phyloP scores from a whole-genome alignment of 2,888 invertebrate genomes.

The Pristionchus exspectatus region DNA sequence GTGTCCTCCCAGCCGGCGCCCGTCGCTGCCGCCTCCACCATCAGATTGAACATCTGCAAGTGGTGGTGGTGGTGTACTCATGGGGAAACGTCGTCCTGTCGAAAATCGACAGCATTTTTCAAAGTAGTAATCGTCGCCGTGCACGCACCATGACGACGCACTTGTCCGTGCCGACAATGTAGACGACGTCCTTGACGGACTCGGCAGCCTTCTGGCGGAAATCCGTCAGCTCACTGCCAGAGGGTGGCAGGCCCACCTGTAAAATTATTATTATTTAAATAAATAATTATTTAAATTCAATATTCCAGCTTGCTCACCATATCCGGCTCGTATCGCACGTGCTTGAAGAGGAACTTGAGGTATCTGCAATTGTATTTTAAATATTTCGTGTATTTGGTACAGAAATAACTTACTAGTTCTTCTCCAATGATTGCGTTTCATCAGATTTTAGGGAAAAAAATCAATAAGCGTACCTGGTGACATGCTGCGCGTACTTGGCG shows the following conservation, averaged over 20 bases:
- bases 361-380: constrained; percentile 61
- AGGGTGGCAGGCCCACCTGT: constrained; percentile 88
- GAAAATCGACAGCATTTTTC: background rate
- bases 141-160: constrained; percentile 84
- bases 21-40: constrained; percentile 83
- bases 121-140: background rate
- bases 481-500: constrained; percentile 89
- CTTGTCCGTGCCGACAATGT: constrained; percentile 93
- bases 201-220: constrained; percentile 87
- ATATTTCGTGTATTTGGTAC: too few species aligned
- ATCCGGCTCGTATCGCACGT: constrained; percentile 96
- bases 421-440: too few species aligned
- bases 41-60: constrained; percentile 81
- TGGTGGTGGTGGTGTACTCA: background rate
- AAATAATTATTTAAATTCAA: constrained; percentile 63
- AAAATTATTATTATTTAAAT: background rate
- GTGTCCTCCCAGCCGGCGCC: constrained; percentile 91
- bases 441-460: background rate
- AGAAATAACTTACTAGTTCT: background rate
- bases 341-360: constrained; percentile 87
- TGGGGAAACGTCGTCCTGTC: constrained; percentile 24
- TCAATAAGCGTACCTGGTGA: constrained; percentile 84
- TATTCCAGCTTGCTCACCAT: constrained; percentile 79
- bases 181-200: constrained; percentile 95
- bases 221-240: constrained; percentile 88